Evolutionary conservation across 2,888 invertebrate species (phyloP).

Genomic region (Eristalis tenax): DNA sequence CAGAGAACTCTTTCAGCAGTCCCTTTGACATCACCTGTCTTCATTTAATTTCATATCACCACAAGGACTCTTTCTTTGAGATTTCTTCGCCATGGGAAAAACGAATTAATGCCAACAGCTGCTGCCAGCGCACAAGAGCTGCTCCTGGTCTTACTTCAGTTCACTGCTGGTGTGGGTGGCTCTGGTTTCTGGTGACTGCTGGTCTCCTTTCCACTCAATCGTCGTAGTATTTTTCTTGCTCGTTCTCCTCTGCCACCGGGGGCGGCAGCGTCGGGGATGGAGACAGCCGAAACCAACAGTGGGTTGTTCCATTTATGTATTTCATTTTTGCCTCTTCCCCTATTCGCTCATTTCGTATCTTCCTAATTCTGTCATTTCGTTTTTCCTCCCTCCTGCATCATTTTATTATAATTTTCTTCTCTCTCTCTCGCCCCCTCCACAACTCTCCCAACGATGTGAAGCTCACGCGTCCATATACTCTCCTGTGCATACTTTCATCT

Average conservation of each 20-base stretch:
- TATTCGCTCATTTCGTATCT: not conserved
- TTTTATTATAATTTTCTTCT: not conserved
- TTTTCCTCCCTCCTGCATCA: conserved; percentile 41
- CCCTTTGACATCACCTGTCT: conserved; percentile 67
- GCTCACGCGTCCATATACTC: not conserved
- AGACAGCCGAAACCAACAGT: conserved; percentile 10
- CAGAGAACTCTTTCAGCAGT: conserved; percentile 5
- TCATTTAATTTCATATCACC: conserved; percentile 71
- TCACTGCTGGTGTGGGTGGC: not conserved
- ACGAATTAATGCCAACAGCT: conserved; percentile 70
- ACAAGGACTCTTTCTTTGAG: conserved; percentile 62
- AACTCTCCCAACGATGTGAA: not conserved
- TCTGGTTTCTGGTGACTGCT: not conserved
- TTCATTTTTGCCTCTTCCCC: not conserved
- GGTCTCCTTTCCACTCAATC: conserved; percentile 23
- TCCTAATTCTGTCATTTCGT: conserved; percentile 8
- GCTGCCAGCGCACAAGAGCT: conserved; percentile 33
- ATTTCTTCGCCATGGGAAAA: conserved; percentile 63
- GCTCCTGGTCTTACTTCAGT: not conserved
- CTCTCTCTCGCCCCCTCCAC: not conserved
- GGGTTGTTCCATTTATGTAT: conserved; percentile 26
- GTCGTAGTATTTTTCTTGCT: not conserved
- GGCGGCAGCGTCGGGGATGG: conserved; percentile 12
- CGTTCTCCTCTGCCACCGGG: not conserved
- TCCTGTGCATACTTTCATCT: conserved; percentile 30